phyloP scores from a whole-genome alignment of 2,113 vertebrate genomes.

The Corapipo altera region DNA sequence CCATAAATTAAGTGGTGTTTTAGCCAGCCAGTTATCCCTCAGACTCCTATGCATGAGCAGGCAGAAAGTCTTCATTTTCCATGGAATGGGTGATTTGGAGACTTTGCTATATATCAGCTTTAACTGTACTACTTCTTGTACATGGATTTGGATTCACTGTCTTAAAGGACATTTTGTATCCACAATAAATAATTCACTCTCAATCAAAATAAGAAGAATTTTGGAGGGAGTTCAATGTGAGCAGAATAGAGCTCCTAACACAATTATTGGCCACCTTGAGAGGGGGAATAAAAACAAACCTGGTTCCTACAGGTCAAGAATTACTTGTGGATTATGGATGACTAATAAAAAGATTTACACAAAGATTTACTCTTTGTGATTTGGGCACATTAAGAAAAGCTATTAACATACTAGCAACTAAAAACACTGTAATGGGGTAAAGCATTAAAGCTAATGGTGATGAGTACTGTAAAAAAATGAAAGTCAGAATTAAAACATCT shows the following conservation, averaged over 20 bases:
- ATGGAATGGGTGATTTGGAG: not conserved
- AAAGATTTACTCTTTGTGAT: too few relatives aligned
- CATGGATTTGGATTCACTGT: fast-evolving
- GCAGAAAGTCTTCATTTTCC: not conserved
- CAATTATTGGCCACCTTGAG: not conserved
- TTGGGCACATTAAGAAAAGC: not conserved
- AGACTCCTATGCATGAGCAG: not conserved
- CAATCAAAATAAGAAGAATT: not conserved
- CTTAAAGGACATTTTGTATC: not conserved
- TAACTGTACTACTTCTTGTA: not conserved
- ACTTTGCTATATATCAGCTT: not conserved
- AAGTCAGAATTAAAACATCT: not conserved
- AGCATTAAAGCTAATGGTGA: not conserved
- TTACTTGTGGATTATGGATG: not conserved
- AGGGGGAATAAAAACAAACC: not conserved
- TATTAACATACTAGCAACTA: not conserved
- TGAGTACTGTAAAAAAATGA: not conserved
- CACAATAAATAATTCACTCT: not conserved
- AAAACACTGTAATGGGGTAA: not conserved
- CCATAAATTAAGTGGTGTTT: not conserved
- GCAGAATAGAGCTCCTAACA: not conserved
- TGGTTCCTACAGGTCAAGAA: not conserved
- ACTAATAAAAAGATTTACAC: not conserved
- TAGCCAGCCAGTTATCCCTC: not conserved
- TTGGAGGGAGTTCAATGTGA: not conserved